Evolutionary conservation across 2,888 invertebrate species (phyloP), one percentile per base, ranked within the genome.

Genomic region (Dryobota labecula): DNA sequence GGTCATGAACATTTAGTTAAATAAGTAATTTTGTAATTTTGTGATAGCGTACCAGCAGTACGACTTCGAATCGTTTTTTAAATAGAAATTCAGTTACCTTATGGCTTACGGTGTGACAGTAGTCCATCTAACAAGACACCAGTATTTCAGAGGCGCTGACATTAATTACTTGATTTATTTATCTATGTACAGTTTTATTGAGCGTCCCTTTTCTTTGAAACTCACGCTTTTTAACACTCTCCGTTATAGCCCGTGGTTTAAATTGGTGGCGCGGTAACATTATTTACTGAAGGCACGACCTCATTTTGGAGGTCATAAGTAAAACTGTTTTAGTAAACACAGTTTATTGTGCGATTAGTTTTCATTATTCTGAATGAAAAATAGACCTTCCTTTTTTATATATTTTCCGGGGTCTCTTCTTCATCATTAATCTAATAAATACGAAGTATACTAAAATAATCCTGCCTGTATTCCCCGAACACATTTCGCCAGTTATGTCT

Each of bases 91-190:
- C 13, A 30, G 24, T 30, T 30, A 8, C 24, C 5, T 9, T 0
- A 6, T 88, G 86, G 92, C 5, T 9, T 0, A 6, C 89, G 86
- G 92, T 92, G 92, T 92, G 69, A 90, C 30, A 33, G 73, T 20
- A 70, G 76, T 58, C 83, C 33, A 66, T 51, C 84, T 86, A 89
- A 89, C 87, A 86, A 88, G 88, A 83, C 84, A 80, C 76, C 79
- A 85, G 86, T 90, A 90, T 90, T 88, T 83, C 87, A 86, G 86
- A 80, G 80, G 80, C 76, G 86, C 86, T 86, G 91, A 90, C 92
- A 87, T 90, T 92, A 90, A 92, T 91, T 88, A 85, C 88, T 86
- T 90, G 90, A 89, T 91, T 91, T 91, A 92, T 91, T 86, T 89
- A 87, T 87, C 85, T 88, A 86, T 87, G 85, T 84, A 74, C 70